Evolutionary conservation across 2,113 vertebrate species (phyloP).

Genomic region (Myrmecophaga tridactyla): DNA sequence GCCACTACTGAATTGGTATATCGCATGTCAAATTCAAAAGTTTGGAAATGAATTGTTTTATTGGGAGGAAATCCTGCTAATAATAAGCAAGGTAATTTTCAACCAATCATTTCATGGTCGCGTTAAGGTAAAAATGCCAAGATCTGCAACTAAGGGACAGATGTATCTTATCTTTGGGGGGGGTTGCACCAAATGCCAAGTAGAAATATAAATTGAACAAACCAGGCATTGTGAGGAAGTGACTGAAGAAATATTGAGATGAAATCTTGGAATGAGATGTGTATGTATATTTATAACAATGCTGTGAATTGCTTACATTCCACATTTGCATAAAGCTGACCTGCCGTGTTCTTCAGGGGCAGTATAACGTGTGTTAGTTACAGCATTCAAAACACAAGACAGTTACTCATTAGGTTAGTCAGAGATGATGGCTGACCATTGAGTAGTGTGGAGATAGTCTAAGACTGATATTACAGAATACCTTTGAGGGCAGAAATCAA

Average conservation of each 20-base stretch:
- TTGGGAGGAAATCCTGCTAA: conserved; percentile 79
- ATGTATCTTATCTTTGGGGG: conserved; percentile 86
- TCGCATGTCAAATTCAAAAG: conserved; percentile 79
- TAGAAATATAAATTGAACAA: conserved; percentile 84
- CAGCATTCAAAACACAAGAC: conserved; percentile 7
- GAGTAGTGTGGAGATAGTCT: conserved; percentile 14
- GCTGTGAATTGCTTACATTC: conserved; percentile 52
- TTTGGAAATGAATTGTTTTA: conserved; percentile 80
- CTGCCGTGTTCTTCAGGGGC: conserved; percentile 55
- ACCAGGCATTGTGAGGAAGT: conserved; percentile 86
- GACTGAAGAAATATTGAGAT: conserved; percentile 87
- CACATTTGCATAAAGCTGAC: conserved; percentile 65
- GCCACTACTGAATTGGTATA: conserved; percentile 79
- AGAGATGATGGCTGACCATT: conserved; percentile 1
- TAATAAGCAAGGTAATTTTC: conserved; percentile 84
- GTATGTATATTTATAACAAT: conserved; percentile 78
- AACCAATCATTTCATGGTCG: conserved; percentile 76
- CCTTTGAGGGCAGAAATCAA: conserved; percentile 40
- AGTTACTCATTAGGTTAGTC: neutral
- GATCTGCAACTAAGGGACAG: conserved; percentile 84
- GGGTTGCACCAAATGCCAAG: conserved; percentile 84
- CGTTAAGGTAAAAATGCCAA: conserved; percentile 86
- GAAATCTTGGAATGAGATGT: conserved; percentile 83
- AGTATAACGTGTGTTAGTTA: conserved; percentile 47
- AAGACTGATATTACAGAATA: conserved; percentile 37